Base-by-base conservation (phyloP, 2,888 invertebrate genomes). In the Merodon equestris region DNA sequence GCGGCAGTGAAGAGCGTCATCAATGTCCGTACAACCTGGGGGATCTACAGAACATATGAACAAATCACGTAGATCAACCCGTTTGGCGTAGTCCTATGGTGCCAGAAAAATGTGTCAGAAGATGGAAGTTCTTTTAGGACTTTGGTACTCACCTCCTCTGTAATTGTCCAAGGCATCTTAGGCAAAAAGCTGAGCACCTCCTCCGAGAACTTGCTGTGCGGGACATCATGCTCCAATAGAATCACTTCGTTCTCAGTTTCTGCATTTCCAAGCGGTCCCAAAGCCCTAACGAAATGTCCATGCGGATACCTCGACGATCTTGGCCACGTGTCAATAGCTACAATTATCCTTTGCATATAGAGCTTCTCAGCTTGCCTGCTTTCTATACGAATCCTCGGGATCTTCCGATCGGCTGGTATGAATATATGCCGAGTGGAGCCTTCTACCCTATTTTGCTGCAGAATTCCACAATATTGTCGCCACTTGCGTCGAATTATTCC, bases 21-120 rank as follows among this genome's bases (percentile, higher is more conserved):
- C 99, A 81, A 99, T 99, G 87, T 99, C 99, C 0, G 99, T 99
- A 88, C 99, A 99, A 0, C 99, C 99, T 0, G 97, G 97, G 1
- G 99, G 99, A 91, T 99, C 98, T 0, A 99, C 98, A 0, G 97
- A 98, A 86, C 98, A 99, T 47, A 99, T 93, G 84, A 93, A 93
- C 2, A 97, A 87, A 63, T 95, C 91, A 10, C 98, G 93, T 0
- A 99, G 90, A 87, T 99, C 98, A 9, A 92, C 93, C 17, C 99
- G 92, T 83, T 92, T 92, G 17, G 91, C 91, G 73, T 94, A 90
- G 86, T 96, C 96, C 94, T 95, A 84, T 0, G 86, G 85, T 72
- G 82, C 79, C 66, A 47, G 9, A n/a, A 9, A 13, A 40, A 7
- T 27, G 3, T 27, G 2, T 27, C 2, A 10, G 40, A 40, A 40